Conservation (phyloP, 2,797 vertebrate species). For the Hippoglossus hippoglossus region DNA sequence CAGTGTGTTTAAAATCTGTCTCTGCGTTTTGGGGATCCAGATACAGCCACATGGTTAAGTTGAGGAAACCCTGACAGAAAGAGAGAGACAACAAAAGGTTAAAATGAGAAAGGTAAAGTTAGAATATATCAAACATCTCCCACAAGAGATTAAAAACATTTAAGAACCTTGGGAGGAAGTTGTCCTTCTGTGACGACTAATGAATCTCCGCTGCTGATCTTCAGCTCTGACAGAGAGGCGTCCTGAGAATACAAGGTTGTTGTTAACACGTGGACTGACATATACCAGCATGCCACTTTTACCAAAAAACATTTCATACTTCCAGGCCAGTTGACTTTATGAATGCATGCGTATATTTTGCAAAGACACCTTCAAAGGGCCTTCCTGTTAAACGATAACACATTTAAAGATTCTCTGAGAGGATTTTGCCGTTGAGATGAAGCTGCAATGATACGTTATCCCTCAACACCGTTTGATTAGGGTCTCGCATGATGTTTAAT, state of each 20-base stretch:
- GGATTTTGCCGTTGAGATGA: no score
- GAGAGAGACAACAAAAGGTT: slow-evolving; percentile 18
- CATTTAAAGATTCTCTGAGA: no score
- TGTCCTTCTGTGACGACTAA: slow-evolving; percentile 91
- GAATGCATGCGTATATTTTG: no score
- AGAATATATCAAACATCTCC: not conserved
- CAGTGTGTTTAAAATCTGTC: slow-evolving; percentile 57
- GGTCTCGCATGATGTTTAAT: not conserved
- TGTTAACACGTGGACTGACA: not conserved
- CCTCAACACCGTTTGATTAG: not conserved
- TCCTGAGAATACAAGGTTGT: slow-evolving; percentile 76
- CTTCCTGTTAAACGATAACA: no score
- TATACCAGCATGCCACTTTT: not conserved
- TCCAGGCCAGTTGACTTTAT: no score
- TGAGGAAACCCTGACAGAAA: slow-evolving; percentile 88
- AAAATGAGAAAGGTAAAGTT: not conserved
- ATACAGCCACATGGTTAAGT: slow-evolving; percentile 88
- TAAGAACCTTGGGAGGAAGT: slow-evolving; percentile 88
- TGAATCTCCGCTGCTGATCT: slow-evolving; percentile 89
- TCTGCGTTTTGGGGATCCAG: slow-evolving; percentile 44
- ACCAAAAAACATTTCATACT: not conserved
- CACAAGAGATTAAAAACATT: not conserved
- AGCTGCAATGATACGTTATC: no score
- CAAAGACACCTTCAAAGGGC: no score
- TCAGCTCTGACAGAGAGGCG: slow-evolving; percentile 87